phyloP scores from a whole-genome alignment of 2,888 invertebrate genomes.

The Pollenia amentaria region DNA sequence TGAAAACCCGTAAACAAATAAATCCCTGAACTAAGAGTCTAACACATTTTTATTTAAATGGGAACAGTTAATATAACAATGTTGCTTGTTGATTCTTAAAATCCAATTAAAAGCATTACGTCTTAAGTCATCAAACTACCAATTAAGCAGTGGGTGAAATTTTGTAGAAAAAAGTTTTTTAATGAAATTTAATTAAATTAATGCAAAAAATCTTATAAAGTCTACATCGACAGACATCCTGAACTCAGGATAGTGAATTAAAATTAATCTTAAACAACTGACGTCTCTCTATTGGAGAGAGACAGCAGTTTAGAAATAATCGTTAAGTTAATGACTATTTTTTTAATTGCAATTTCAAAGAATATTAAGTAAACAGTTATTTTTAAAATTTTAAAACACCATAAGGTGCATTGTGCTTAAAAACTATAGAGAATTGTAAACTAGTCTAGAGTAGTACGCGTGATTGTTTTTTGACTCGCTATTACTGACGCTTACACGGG shows the following conservation, averaged over 20 bases:
- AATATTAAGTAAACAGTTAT: too few relatives aligned
- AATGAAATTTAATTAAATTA: slow-evolving; percentile 33
- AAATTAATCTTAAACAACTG: not conserved
- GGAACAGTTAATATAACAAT: not conserved
- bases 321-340: too few relatives aligned
- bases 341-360: too few relatives aligned
- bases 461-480: too few relatives aligned
- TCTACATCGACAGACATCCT: not conserved
- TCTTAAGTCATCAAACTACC: not conserved
- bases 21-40: not conserved
- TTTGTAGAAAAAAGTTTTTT: not conserved
- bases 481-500: too few relatives aligned
- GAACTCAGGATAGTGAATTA: too few relatives aligned
- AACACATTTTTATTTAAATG: not conserved
- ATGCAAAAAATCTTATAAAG: not conserved
- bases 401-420: too few relatives aligned
- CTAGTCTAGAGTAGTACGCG: too few relatives aligned
- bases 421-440: too few relatives aligned
- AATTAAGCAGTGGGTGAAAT: too few relatives aligned
- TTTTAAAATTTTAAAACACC: too few relatives aligned
- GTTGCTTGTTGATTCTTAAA: slow-evolving; percentile 24
- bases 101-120: slow-evolving; percentile 8
- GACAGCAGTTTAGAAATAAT: too few relatives aligned
- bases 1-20: not conserved
- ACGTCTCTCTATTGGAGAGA: slow-evolving; percentile 1